Percentiles rank a stretch among this genome's conserved stretches.
Evolutionary conservation across 2,888 invertebrate species (phyloP).

Genomic region (Parnassius glacialis): DNA sequence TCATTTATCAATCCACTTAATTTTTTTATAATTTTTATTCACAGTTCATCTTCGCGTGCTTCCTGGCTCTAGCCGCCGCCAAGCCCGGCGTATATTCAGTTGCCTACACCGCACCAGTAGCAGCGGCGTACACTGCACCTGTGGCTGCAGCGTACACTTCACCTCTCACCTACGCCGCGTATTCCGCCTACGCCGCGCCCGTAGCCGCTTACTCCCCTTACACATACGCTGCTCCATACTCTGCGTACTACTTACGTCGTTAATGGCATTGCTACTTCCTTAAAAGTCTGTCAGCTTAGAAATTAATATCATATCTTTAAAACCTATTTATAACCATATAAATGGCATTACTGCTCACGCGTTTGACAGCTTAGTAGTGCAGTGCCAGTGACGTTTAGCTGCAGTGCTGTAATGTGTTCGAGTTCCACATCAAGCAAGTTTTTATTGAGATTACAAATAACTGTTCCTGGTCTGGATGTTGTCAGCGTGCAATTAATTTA

Average conservation of each 20-base stretch:
- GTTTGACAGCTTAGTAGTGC: too few species aligned
- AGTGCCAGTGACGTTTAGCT: too few species aligned
- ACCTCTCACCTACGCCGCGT: slow-evolving; percentile 49
- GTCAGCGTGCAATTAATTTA: too few species aligned
- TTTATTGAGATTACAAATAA: too few species aligned
- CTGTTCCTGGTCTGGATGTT: too few species aligned
- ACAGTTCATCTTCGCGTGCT: slow-evolving; percentile 68
- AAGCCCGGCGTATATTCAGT: slow-evolving; percentile 50
- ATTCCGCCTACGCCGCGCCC: slow-evolving; percentile 65
- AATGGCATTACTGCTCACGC: too few species aligned
- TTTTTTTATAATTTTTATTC: slow-evolving; percentile 39
- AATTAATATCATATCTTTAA: too few species aligned
- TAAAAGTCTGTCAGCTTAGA: too few species aligned
- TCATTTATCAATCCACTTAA: too few species aligned
- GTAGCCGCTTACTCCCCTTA: slow-evolving; percentile 43
- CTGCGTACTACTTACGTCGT: background rate
- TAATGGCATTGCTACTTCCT: background rate
- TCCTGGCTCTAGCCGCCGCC: slow-evolving; percentile 71
- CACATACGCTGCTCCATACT: background rate
- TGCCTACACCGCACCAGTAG: slow-evolving; percentile 35
- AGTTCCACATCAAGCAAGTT: too few species aligned
- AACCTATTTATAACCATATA: too few species aligned
- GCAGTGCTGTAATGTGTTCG: too few species aligned
- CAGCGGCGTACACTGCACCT: slow-evolving; percentile 47
- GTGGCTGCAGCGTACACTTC: slow-evolving; percentile 53